A percentile compares a stretch with the other conserved stretches of the same genome.
phyloP scores from a whole-genome alignment of 2,797 vertebrate genomes.

The Anas capensis region DNA sequence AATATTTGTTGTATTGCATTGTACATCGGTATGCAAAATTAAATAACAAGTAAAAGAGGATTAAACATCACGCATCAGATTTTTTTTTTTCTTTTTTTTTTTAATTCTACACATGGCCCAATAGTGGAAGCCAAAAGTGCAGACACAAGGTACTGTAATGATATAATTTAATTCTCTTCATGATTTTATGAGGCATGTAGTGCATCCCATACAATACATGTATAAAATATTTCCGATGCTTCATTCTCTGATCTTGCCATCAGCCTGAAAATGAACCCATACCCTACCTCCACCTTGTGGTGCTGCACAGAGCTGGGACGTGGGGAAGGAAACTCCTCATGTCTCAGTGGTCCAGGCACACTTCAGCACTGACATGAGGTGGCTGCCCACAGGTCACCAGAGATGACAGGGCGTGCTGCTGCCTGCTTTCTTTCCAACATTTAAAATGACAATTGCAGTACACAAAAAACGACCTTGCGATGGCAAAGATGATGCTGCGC shows the following conservation, averaged over 20 bases:
- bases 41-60: constrained; percentile 67
- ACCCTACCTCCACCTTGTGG: neutral
- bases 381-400: neutral
- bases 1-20: constrained; percentile 45
- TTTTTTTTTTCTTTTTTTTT: neutral
- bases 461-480: neutral
- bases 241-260: neutral
- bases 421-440: neutral
- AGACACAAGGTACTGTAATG: neutral
- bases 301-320: rapidly evolving
- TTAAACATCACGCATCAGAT: constrained; percentile 72
- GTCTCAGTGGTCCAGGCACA: neutral
- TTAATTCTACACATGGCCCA: neutral
- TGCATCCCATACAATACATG: neutral
- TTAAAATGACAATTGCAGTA: neutral
- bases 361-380: neutral
- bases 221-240: neutral
- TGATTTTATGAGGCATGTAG: neutral
- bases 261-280: neutral
- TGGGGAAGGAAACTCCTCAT: rapidly evolving
- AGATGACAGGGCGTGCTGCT: rapidly evolving
- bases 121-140: neutral
- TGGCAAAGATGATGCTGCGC: neutral
- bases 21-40: constrained; percentile 46
- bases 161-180: neutral